Evolutionary conservation across 2,113 vertebrate species (phyloP), one percentile per base, ranked within the genome.

Genomic region (Phylloscopus whistleri): DNA sequence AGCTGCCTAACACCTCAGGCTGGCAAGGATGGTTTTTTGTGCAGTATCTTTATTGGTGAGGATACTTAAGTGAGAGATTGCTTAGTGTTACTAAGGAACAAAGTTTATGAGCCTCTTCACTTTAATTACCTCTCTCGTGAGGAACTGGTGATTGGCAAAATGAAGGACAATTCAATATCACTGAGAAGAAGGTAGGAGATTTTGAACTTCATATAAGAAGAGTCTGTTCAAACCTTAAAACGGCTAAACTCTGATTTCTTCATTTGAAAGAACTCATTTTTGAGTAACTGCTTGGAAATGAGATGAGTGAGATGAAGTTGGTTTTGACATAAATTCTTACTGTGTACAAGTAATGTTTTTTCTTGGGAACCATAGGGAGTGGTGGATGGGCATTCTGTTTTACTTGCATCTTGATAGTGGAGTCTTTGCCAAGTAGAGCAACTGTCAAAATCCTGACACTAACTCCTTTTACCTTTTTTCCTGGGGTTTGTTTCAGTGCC

Each of bases 401-500:
- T 86, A 84, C 24, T 84, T 90, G 21, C 44, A 10, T 90, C 46
- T 72, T 84, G 44, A 28, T 86, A 41, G 20, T 95, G 82, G 68
- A 84, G 60, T 93, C 68, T 41, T 91, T 86, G 58, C 56, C 51
- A 84, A 60, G 58, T 62, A 81, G 69, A 86, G 73, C 69, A 90
- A n/a, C 30, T 62, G 39, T 87, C 72, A 86, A 74, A 94, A 74
- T 80, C 68, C 41, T 76, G 41, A 88, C 7, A 7, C n/a, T 81
- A 53, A 19, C 39, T 87, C 49, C 10, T 79, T 84, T 91, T 66
- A 75, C 59, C 56, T 39, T 55, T 83, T 87, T 86, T 37, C 30
- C 48, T 72, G 68, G 46, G 41, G 27, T 51, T 94, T 90, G 81
- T 91, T 96, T 93, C 55, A 74, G 78, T 94, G 79, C 76, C 73